Base-by-base conservation (phyloP, 2,888 invertebrate genomes). In the Glaucopsyche alexis region DNA sequence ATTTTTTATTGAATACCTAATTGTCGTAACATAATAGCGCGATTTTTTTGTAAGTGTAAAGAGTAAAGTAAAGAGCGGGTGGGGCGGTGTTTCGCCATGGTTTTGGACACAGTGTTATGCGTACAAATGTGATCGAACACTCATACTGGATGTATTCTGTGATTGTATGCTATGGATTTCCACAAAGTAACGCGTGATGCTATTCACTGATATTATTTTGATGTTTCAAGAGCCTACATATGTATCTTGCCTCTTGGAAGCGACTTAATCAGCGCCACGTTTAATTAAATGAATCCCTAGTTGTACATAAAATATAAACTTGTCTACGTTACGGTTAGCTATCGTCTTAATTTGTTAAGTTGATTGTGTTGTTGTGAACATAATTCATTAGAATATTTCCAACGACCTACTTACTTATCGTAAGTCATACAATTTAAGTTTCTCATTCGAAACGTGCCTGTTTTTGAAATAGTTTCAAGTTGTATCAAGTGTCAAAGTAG, bases 221-320 rank as follows among this genome's bases (percentile, higher is more conserved):
- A 69, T 47, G 69, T 14, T 69, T 29, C 47, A n/a, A 45, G 45
- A 67, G 29, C 29, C 49, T 47, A 69, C 69, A 69, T 69, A 49
- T 49, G 42, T 67, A 67, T 49, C 49, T 47, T 69, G 49, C 47
- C 69, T 19, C 69, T 29, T 69, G 69, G 49, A 69, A 19, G 47
- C 69, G 29, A 69, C 69, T 69, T 69, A 69, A 69, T 69, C 69
- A 69, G 69, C 45, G 47, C 19, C 29, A 16, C 19, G 69, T 69
- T 69, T 69, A 69, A 69, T 69, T 69, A 69, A 69, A 69, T 49
- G 69, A 69, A 49, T 69, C 69, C 69, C 69, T 19, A 16, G 69
- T 29, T 29, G 29, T 14, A 14, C 69, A 49, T 69, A 69, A 69
- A 69, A 69, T 69, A 69, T 69, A 49, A 69, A 69, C 69, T 69